phyloP scores from a whole-genome alignment of 1,140 invertebrate genomes.

The Camponotus floridanus region DNA sequence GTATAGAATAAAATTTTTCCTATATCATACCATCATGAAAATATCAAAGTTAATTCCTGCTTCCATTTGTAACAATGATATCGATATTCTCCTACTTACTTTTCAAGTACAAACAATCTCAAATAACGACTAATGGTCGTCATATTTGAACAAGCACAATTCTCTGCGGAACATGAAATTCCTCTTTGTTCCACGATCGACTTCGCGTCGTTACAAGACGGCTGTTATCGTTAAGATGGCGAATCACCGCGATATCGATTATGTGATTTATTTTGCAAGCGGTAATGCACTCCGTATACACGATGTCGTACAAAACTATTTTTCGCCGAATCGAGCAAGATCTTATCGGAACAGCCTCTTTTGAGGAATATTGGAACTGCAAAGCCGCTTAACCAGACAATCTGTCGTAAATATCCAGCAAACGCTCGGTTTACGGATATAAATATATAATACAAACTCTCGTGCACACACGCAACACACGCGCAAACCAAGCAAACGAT shows the following conservation, averaged over 20 bases:
- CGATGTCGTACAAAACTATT: conserved; percentile 26
- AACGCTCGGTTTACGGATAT: conserved; percentile 55
- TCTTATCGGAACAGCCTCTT: conserved; percentile 32
- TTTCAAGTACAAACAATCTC: conserved; percentile 4
- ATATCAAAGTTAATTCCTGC: not conserved
- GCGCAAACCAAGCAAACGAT: conserved; percentile 1
- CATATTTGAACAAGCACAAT: conserved; percentile 32
- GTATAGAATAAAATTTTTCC: not conserved
- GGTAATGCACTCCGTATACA: conserved; percentile 19
- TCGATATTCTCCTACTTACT: conserved; percentile 6
- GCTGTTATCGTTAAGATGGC: conserved; percentile 42
- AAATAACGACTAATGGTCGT: conserved; percentile 37
- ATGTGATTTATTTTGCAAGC: conserved; percentile 37
- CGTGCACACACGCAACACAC: not conserved
- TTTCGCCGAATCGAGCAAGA: not conserved
- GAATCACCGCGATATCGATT: conserved; percentile 32
- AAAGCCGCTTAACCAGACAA: conserved; percentile 66
- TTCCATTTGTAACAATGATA: not conserved
- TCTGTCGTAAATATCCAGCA: conserved; percentile 65
- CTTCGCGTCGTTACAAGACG: not conserved
- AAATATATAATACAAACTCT: conserved; percentile 53
- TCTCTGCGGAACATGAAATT: conserved; percentile 4
- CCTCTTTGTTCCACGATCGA: conserved; percentile 8
- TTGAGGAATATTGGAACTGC: conserved; percentile 56
- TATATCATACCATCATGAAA: not conserved